Base-by-base conservation (phyloP, 2,797 vertebrate species). In the Dromococcyx pavoninus region DNA sequence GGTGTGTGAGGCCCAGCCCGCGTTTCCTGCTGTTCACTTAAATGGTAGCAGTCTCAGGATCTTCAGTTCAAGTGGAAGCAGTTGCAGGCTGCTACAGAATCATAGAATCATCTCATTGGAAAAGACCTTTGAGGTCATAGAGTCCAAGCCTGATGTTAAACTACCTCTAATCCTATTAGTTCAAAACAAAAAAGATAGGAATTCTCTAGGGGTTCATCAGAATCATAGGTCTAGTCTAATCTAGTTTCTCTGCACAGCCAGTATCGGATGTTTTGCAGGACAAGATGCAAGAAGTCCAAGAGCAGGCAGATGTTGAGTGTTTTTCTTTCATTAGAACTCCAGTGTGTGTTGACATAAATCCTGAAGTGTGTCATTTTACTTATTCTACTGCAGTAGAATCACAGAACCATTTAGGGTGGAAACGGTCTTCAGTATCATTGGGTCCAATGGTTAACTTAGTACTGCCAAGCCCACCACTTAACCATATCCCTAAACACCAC, bases 401-500 rank as follows among this genome's bases (percentile, higher is more conserved):
- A 43, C 25, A n/a, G 18, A 46, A 46, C 24, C 13, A 17, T 66
- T 28, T 15, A 22, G 17, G 10, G 32, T 77, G 46, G 30, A 66
- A 61, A 61, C 33, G 15, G 51, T 6, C 2, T 33, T 23, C 16
- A 41, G 57, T 9, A 53, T 71, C 23, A 50, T 50, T 1, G 4
- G 53, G 17, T 30, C 43, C 28, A 39, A 2, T 8, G 0, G 0
- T 43, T 16, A 71, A 46, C 4, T 9, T 10, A 46, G 4, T 17
- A 39, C 18, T 62, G 27, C 13, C 9, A 33, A 48, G 21, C 9
- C n/a, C 27, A 24, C 16, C 21, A 30, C 25, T 30, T 56, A 65
- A 54, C 9, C 18, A 9, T 33, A 10, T 33, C 13, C 62, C 25
- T 10, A 5, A 4, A 13, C 23, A 5, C 11, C 10, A 19, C 23